These are phyloP conservation scores for Poecilia gillii DNA, from an alignment of 2,797 vertebrate genomes.

Conservation along the genomic window DNA sequence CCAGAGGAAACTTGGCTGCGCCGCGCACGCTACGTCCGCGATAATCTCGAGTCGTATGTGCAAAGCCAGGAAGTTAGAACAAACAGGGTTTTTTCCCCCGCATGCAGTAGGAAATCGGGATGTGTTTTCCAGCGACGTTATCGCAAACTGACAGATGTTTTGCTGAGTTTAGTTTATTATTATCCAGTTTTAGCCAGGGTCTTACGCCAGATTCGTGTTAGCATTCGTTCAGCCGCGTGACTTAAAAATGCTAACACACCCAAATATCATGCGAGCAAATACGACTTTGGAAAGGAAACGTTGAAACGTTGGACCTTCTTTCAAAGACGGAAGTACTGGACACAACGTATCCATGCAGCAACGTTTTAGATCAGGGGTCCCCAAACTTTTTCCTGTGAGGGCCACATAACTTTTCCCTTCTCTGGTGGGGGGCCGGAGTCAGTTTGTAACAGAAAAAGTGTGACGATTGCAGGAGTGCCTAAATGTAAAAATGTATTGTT, in stretches of 20 bases:
- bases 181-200: neutral
- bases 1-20: neutral
- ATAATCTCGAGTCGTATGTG: neutral
- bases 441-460: too few species aligned
- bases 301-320: neutral
- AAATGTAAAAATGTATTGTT: too few species aligned
- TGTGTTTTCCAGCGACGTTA: neutral
- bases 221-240: neutral
- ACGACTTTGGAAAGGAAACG: neutral
- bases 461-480: too few species aligned
- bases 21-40: neutral
- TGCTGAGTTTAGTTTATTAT: neutral
- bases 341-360: neutral
- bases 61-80: neutral
- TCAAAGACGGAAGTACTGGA: neutral
- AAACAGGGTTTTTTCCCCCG: neutral
- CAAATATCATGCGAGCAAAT: neutral
- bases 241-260: neutral
- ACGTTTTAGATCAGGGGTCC: neutral
- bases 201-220: neutral
- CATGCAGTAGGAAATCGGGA: neutral
- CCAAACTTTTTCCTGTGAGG: too few species aligned
- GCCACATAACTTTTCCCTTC: too few species aligned
- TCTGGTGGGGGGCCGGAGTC: too few species aligned
- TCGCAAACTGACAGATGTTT: neutral